These are phyloP conservation scores for Diarsia rubi DNA, from an alignment of 2,888 invertebrate genomes.

Conservation along the genomic window DNA sequence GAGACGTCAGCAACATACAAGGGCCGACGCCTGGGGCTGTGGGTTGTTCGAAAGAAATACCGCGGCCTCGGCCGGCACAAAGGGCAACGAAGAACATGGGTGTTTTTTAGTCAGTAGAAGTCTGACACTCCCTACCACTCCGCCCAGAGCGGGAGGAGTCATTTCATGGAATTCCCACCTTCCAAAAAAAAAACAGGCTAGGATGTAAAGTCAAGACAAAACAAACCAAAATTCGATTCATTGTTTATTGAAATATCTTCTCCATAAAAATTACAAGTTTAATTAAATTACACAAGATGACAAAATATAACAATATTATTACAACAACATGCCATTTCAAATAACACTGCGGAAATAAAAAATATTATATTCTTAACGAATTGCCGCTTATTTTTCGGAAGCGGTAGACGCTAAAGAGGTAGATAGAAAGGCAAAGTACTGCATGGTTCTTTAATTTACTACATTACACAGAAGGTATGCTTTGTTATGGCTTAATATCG, in stretches of 20 bases:
- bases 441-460: not conserved
- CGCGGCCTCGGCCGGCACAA: too few relatives aligned
- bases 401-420: slow-evolving; percentile 25
- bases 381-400: slow-evolving; percentile 1
- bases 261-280: slow-evolving; percentile 75
- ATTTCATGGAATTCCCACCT: too few relatives aligned
- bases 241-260: slow-evolving; percentile 73
- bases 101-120: too few relatives aligned
- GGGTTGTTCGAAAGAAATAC: too few relatives aligned
- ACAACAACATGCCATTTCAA: slow-evolving; percentile 57
- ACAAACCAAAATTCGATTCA: slow-evolving; percentile 66
- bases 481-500: not conserved
- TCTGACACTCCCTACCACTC: too few relatives aligned
- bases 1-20: too few relatives aligned
- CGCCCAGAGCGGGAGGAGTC: too few relatives aligned
- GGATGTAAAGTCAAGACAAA: not conserved
- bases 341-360: slow-evolving; percentile 67
- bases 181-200: not conserved
- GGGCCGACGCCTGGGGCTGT: too few relatives aligned
- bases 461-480: not conserved
- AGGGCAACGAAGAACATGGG: too few relatives aligned
- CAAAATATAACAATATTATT: slow-evolving; percentile 67
- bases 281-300: slow-evolving; percentile 71
- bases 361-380: slow-evolving; percentile 23
- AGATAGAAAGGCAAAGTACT: slow-evolving; percentile 26